Evolutionary conservation across 2,797 vertebrate genomes (phyloP).

Genomic region (Acestrorhynchus altus): DNA sequence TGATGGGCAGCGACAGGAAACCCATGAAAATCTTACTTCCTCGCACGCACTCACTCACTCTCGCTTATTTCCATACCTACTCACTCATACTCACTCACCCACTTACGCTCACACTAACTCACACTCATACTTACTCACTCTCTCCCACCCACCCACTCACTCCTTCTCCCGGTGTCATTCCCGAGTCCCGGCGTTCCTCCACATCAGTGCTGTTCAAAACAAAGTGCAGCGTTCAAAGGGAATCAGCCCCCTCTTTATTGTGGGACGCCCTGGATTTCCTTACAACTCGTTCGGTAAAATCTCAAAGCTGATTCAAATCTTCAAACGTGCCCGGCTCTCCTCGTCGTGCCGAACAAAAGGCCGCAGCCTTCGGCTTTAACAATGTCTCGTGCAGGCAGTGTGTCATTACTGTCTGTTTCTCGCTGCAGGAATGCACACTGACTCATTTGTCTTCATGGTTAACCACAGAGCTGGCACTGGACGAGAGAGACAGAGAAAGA

Average conservation of each 20-base stretch:
- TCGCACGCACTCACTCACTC: too few species aligned
- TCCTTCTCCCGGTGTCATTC: neutral
- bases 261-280: neutral
- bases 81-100: neutral
- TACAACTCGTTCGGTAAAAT: neutral
- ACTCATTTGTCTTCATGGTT: constrained; percentile 52
- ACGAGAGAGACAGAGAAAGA: neutral
- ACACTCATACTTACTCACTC: neutral
- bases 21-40: too few species aligned
- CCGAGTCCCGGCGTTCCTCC: neutral
- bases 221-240: constrained; percentile 31
- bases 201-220: constrained; percentile 34
- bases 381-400: constrained; percentile 45
- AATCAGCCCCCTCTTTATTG: constrained; percentile 2
- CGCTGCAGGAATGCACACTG: constrained; percentile 42
- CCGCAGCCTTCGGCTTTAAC: constrained; percentile 28
- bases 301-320: constrained; percentile 50
- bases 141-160: neutral
- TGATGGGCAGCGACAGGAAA: too few species aligned
- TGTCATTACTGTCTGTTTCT: constrained; percentile 57
- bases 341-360: neutral
- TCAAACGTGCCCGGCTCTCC: constrained; percentile 41
- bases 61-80: neutral
- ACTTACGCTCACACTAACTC: neutral
- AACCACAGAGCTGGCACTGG: constrained; percentile 17